phyloP scores from a whole-genome alignment of 53 echinoderm and acorn worm genomes.

The Paracentrotus lividus region DNA sequence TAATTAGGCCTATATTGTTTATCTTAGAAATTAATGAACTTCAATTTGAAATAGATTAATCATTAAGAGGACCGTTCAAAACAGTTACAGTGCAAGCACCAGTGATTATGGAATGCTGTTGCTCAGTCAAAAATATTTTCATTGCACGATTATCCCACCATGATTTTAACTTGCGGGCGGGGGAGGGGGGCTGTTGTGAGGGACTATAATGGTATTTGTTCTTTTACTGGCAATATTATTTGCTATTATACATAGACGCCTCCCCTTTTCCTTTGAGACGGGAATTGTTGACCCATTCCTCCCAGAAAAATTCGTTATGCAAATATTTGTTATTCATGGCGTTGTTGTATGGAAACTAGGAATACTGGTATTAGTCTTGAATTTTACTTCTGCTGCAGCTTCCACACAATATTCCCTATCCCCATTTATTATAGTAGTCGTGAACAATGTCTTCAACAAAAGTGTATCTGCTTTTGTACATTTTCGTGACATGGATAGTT shows the following conservation, averaged over 20 bases:
- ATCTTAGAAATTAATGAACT: too few relatives aligned
- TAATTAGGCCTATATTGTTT: too few relatives aligned
- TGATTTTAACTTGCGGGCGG: too few relatives aligned
- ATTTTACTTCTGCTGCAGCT: not conserved
- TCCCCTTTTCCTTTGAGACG: not conserved
- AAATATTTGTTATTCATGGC: not conserved
- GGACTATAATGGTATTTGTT: too few relatives aligned
- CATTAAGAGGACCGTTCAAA: too few relatives aligned
- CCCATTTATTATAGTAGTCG: not conserved
- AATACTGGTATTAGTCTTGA: not conserved
- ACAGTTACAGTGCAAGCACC: too few relatives aligned
- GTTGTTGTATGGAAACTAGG: not conserved
- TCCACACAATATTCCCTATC: not conserved
- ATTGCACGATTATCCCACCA: too few relatives aligned
- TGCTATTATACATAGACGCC: not conserved
- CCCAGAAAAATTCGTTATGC: not conserved
- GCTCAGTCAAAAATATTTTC: too few relatives aligned
- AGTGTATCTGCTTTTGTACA: not conserved
- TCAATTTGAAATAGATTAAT: too few relatives aligned
- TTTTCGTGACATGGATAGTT: not conserved
- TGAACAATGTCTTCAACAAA: not conserved
- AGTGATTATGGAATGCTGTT: too few relatives aligned
- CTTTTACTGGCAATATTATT: too few relatives aligned
- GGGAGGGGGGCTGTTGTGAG: too few relatives aligned
- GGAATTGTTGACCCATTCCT: not conserved